These are phyloP conservation scores for Drosophila micromelanica DNA, from an alignment of 1,140 invertebrate species.

Conservation along the genomic window DNA sequence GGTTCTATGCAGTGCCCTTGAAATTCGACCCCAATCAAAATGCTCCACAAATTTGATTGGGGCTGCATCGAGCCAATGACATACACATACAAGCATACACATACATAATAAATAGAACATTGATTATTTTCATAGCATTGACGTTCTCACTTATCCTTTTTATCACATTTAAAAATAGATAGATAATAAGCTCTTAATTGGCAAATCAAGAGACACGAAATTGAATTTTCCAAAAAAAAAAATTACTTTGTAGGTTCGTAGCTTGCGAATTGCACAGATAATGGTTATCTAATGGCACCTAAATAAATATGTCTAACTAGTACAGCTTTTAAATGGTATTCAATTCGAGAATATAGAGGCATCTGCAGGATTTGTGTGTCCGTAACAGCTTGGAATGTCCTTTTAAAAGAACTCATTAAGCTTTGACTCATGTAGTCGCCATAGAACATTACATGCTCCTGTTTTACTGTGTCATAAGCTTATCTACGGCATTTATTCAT, in stretches of 20 bases:
- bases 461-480: slow-evolving; percentile 4
- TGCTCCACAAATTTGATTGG: slow-evolving; percentile 18
- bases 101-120: slow-evolving; percentile 24
- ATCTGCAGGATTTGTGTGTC: not conserved
- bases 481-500: not conserved
- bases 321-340: not conserved
- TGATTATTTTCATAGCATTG: slow-evolving; percentile 2
- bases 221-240: not conserved
- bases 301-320: not conserved
- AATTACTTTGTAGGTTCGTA: slow-evolving; percentile 1
- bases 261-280: slow-evolving; percentile 7
- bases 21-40: slow-evolving; percentile 20
- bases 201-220: not conserved
- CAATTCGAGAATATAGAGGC: not conserved
- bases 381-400: slow-evolving; percentile 1
- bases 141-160: not conserved
- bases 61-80: slow-evolving; percentile 21
- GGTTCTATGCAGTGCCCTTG: slow-evolving; percentile 28
- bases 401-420: not conserved
- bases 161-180: not conserved
- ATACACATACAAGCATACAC: slow-evolving; percentile 23
- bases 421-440: not conserved
- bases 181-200: not conserved
- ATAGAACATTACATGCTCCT: not conserved
- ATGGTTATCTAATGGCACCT: slow-evolving; percentile 1